phyloP scores from a whole-genome alignment of 2,113 vertebrate genomes.

The Dasypus novemcinctus region DNA sequence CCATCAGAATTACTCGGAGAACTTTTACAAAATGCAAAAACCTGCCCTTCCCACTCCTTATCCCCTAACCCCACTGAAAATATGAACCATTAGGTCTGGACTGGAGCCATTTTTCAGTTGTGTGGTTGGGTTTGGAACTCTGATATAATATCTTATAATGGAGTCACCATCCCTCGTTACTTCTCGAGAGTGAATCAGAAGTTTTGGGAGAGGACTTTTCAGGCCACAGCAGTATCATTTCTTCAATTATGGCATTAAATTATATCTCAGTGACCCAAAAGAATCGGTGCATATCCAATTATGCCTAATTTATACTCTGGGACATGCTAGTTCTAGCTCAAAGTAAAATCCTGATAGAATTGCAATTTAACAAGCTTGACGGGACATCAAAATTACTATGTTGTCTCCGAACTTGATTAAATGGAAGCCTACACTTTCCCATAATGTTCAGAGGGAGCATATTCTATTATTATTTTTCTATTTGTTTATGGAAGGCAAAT shows the following conservation, averaged over 20 bases:
- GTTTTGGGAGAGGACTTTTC: conserved; percentile 53
- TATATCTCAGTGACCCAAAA: conserved; percentile 64
- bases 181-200: not conserved
- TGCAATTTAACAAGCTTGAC: conserved; percentile 66
- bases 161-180: not conserved
- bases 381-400: conserved; percentile 67
- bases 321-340: conserved; percentile 42
- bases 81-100: not conserved
- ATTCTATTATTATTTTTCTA: conserved; percentile 60
- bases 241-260: conserved; percentile 64
- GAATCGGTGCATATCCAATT: conserved; percentile 63
- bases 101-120: not conserved
- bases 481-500: conserved; percentile 63
- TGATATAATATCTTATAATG: not conserved
- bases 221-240: conserved; percentile 45
- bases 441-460: conserved; percentile 43
- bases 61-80: not conserved
- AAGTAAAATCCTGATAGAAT: conserved; percentile 63
- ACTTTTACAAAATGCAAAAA: not conserved
- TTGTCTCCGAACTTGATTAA: conserved; percentile 68
- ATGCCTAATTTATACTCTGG: conserved; percentile 68
- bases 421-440: conserved; percentile 42
- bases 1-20: not conserved
- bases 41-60: not conserved
- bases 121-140: not conserved